Conservation (phyloP, 2,888 invertebrate genomes). For the Lysandra bellargus region DNA sequence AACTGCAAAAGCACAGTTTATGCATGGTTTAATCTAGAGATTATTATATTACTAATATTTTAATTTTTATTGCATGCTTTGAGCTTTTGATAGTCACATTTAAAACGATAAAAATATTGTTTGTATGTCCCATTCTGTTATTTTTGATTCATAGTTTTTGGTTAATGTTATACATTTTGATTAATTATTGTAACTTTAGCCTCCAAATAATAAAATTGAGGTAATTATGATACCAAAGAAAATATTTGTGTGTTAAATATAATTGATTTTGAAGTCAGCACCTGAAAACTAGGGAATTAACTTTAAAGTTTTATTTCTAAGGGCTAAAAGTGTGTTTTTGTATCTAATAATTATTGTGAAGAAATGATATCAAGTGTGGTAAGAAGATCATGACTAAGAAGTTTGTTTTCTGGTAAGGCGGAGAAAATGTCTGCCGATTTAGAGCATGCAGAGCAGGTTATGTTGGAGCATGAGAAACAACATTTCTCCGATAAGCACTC, state of each 20-base stretch:
- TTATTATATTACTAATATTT: neutral
- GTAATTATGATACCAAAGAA: neutral
- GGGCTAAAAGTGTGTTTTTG: constrained; percentile 39
- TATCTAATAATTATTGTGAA: neutral
- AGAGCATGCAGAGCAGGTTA: constrained; percentile 78
- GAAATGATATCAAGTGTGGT: constrained; percentile 41
- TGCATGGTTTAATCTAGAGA: neutral
- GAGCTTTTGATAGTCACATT: neutral
- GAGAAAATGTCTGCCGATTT: constrained; percentile 76
- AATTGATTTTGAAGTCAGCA: neutral
- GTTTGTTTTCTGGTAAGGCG: constrained; percentile 78
- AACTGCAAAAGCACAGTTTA: neutral
- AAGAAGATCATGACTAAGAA: constrained; percentile 62
- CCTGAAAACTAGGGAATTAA: too few relatives aligned
- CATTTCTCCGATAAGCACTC: constrained; percentile 64
- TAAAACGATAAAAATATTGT: neutral
- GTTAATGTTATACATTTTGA: neutral
- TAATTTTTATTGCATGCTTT: neutral
- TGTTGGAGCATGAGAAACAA: constrained; percentile 75
- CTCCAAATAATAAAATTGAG: too few relatives aligned
- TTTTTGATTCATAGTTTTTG: neutral
- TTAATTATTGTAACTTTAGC: too few relatives aligned
- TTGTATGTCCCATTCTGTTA: neutral
- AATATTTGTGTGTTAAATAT: neutral
- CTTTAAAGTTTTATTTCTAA: constrained; percentile 1